Percentiles rank a stretch among this genome's conserved stretches.
phyloP scores from a whole-genome alignment of 2,888 invertebrate genomes.

The Rhopalosiphum nymphaeae region DNA sequence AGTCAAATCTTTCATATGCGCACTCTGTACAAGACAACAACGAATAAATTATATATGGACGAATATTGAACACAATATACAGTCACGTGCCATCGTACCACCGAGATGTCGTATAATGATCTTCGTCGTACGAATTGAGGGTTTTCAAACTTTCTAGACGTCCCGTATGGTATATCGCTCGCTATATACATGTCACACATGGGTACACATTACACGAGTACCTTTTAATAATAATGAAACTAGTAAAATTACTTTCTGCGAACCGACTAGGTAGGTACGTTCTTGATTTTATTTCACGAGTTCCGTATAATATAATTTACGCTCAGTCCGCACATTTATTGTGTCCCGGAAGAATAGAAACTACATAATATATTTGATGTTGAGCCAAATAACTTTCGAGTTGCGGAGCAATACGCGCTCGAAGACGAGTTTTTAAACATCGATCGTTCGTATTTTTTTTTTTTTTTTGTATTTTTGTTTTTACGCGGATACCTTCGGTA shows the following conservation, averaged over 20 bases:
- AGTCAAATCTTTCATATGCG: neutral
- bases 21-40: neutral
- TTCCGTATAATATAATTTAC: neutral
- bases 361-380: neutral
- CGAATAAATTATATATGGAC: neutral
- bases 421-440: conserved; percentile 8
- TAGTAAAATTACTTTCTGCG: neutral
- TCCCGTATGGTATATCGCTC: neutral
- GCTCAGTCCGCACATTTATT: neutral
- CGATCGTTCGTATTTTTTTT: neutral
- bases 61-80: neutral
- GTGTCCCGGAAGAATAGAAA: conserved; percentile 31
- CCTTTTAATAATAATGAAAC: neutral
- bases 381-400: conserved; percentile 24
- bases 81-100: neutral
- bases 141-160: neutral
- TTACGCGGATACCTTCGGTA: neutral
- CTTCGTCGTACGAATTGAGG: neutral
- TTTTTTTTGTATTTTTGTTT: neutral
- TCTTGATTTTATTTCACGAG: neutral
- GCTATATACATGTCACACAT: neutral
- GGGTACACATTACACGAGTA: neutral
- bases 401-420: neutral
- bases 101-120: neutral
- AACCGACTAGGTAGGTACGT: neutral